Base-by-base conservation (phyloP, 2,113 vertebrate genomes). In the Caranx melampygus region DNA sequence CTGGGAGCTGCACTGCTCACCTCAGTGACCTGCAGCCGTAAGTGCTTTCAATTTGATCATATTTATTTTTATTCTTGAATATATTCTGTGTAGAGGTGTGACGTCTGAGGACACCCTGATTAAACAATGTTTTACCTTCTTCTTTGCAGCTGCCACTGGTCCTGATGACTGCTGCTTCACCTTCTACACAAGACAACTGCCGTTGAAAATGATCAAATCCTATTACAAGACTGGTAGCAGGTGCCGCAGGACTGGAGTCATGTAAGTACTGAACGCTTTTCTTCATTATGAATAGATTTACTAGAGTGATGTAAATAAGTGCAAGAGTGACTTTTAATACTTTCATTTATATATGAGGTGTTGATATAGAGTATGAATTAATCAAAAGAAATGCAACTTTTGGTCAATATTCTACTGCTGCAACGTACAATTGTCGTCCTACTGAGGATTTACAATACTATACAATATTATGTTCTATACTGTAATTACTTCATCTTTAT, bases 81-180 rank as follows among this genome's bases (percentile, higher is more conserved):
- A 6, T 1, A 1, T 10, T 54, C 15, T 26, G 2, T 54, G 35
- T 3, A 1, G 14, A 68, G 2, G 10, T 26, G 26, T 47, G 15
- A 0, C 14, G 7, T 42, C 0, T 26, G 26, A 26, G 26, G 26
- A 26, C 26, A 26, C 26, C 4, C 0, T 58, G 1, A 40, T 21
- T 1, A 37, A 20, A 5, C 6, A 2, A 44, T 0, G 2, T 11
- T 4, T 45, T 2, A 15, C 33, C 0, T 1, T 40, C 8, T n/a
- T n/a, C n/a, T 63, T 54, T 44, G 44, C 71, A 93, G 91, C 3
- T 74, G 9, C 0, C 4, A 26, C 0, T 0, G 45, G 2, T 1
- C 92, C 89, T 0, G n/a, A 70, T 0, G 18, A 78, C 35, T 94
- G 94, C 78, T 94, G 93, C 78, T 93, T 93, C 75, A 10, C 1